Evolutionary conservation across 2,888 invertebrate species (phyloP).

Genomic region (Lottia scabra): DNA sequence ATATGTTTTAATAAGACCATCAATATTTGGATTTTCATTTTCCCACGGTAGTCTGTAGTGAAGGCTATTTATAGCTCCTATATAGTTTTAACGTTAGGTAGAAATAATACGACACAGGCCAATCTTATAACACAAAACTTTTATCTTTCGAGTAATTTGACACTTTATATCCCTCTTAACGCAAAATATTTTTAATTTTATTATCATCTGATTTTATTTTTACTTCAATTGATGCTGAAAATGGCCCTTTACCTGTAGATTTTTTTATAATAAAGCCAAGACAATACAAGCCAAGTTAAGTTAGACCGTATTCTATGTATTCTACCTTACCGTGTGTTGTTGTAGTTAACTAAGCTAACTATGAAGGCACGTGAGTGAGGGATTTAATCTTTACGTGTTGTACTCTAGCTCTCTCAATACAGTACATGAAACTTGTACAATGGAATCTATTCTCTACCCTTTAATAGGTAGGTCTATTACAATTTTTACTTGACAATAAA

Average conservation of each 20-base stretch:
- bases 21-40: constrained; percentile 1
- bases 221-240: background rate
- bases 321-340: too few relatives aligned
- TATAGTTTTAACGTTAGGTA: background rate
- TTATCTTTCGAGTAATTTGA: background rate
- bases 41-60: background rate
- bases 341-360: background rate
- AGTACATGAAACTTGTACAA: background rate
- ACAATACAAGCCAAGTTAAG: too few relatives aligned
- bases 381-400: background rate
- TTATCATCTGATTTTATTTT: background rate
- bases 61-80: background rate
- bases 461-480: background rate
- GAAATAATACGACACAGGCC: background rate
- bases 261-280: too few relatives aligned
- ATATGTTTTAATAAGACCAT: background rate
- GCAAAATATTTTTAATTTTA: background rate
- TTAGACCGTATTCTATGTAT: too few relatives aligned
- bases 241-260: background rate
- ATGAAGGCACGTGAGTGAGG: background rate
- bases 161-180: background rate
- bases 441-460: background rate
- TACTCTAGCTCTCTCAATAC: background rate
- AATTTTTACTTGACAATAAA: background rate
- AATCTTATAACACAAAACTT: too few relatives aligned